A percentile compares a stretch with the other conserved stretches of the same genome.
Evolutionary conservation across 2,888 invertebrate species (phyloP).

Genomic region (Watsonalla cultraria): DNA sequence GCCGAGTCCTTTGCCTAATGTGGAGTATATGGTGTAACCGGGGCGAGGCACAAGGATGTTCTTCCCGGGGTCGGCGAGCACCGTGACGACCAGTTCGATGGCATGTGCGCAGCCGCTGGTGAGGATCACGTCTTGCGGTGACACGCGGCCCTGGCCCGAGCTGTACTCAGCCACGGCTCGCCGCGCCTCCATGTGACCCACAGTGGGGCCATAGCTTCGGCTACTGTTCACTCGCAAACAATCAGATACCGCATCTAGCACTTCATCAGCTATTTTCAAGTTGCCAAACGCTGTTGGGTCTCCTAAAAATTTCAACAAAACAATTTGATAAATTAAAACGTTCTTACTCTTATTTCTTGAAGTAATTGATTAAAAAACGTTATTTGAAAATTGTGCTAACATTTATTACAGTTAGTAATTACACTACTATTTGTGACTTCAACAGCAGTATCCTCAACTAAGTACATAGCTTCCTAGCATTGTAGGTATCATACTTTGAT

Average conservation of each 20-base stretch:
- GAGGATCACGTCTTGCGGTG: constrained; percentile 88
- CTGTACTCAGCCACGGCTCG: constrained; percentile 92
- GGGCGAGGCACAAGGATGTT: constrained; percentile 96
- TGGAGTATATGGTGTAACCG: constrained; percentile 94
- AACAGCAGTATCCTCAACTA: too few species aligned
- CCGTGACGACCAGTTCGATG: constrained; percentile 93
- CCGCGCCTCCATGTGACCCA: constrained; percentile 86
- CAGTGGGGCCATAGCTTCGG: constrained; percentile 93
- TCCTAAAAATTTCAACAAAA: constrained; percentile 78
- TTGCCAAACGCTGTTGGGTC: constrained; percentile 98
- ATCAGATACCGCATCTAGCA: constrained; percentile 86
- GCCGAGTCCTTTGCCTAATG: constrained; percentile 89
- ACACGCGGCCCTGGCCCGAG: constrained; percentile 77
- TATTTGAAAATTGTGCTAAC: not conserved
- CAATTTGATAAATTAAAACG: too few species aligned
- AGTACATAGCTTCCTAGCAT: too few species aligned
- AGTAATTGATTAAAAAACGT: not conserved
- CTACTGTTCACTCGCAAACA: constrained; percentile 82
- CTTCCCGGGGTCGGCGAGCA: constrained; percentile 90
- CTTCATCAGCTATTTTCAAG: constrained; percentile 86
- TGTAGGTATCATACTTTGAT: too few species aligned
- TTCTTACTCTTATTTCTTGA: not conserved
- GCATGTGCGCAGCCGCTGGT: constrained; percentile 97
- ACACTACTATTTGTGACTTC: too few species aligned
- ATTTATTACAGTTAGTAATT: too few species aligned